phyloP scores from a whole-genome alignment of 2,797 vertebrate genomes.

The Cyprinodon diabolis region DNA sequence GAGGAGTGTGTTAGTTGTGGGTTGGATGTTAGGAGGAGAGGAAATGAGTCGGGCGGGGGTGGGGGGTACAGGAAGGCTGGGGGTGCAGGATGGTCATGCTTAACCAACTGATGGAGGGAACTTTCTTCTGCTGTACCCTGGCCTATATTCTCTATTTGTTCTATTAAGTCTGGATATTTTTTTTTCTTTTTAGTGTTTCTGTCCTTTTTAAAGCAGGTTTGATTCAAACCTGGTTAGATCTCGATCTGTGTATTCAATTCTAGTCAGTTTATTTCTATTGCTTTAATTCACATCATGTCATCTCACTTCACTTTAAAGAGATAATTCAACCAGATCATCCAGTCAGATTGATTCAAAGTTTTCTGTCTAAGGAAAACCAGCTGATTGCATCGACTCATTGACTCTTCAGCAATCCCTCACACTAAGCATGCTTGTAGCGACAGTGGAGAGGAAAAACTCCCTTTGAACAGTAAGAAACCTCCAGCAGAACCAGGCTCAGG shows the following conservation, averaged over 20 bases:
- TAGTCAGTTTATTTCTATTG: too few species aligned
- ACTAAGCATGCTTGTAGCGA: too few species aligned
- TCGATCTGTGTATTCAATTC: neutral
- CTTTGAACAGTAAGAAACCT: too few species aligned
- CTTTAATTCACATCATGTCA: too few species aligned
- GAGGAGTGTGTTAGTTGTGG: conserved; percentile 61
- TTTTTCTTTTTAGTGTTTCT: neutral
- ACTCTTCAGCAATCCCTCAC: too few species aligned
- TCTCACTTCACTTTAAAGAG: too few species aligned
- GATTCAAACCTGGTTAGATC: neutral
- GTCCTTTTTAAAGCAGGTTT: neutral
- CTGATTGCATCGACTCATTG: too few species aligned
- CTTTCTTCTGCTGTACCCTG: conserved; percentile 83
- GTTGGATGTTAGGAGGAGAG: conserved; percentile 52
- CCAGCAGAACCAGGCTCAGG: too few species aligned
- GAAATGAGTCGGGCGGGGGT: conserved; percentile 40
- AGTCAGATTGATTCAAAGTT: too few species aligned
- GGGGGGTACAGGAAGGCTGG: conserved; percentile 85
- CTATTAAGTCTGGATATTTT: conserved; percentile 46
- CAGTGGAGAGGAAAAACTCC: too few species aligned
- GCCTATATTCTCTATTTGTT: conserved; percentile 18
- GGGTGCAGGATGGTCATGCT: conserved; percentile 93
- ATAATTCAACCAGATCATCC: too few species aligned
- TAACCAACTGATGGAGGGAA: conserved; percentile 89
- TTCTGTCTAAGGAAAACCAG: too few species aligned